Conservation (phyloP, 1,140 invertebrate genomes). For the Orchesella cincta region DNA sequence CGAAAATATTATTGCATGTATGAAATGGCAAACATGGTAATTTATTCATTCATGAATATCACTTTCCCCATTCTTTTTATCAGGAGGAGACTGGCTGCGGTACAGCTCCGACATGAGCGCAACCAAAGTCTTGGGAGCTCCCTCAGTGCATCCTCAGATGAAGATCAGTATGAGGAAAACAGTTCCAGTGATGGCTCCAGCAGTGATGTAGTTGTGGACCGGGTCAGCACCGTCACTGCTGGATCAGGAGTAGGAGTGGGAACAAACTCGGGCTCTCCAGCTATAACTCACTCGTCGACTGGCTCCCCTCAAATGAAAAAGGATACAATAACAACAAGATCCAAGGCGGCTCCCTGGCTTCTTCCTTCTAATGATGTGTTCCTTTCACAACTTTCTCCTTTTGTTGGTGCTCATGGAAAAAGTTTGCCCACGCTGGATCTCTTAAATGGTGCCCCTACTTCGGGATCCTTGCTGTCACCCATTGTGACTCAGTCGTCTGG, state of each 20-base stretch:
- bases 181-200: constrained; percentile 15
- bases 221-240: constrained; percentile 1
- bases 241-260: constrained; percentile 8
- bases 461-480: constrained; percentile 4
- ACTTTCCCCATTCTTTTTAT: background rate
- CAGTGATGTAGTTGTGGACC: background rate
- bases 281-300: constrained; percentile 8
- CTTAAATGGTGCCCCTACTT: constrained; percentile 14
- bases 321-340: background rate
- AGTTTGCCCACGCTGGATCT: constrained; percentile 20
- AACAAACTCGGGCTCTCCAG: background rate
- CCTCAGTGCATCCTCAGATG: background rate
- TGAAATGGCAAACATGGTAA: too few relatives aligned
- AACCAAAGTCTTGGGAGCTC: background rate
- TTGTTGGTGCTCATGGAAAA: constrained; percentile 30
- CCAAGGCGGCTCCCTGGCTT: constrained; percentile 43
- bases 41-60: constrained; percentile 21
- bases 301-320: background rate
- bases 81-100: background rate
- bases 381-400: constrained; percentile 39
- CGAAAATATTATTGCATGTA: too few relatives aligned
- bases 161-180: background rate
- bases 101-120: background rate
- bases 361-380: constrained; percentile 42
- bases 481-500: background rate